Evolutionary conservation across 1,140 invertebrate species (phyloP).

Genomic region (Psilanteris sp.): DNA sequence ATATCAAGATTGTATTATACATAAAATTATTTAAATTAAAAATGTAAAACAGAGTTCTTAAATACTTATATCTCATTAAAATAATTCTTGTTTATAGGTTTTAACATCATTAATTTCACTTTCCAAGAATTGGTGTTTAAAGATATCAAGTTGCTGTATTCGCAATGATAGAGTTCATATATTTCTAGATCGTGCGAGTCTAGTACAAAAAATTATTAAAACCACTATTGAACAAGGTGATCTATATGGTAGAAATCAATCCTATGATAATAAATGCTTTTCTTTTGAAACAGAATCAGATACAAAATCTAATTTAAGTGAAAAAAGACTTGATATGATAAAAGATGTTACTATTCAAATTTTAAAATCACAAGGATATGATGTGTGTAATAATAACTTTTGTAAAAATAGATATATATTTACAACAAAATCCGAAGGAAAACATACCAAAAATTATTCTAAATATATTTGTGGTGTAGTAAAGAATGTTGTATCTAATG

Average conservation of each 20-base stretch:
- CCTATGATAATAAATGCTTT: conserved; percentile 29
- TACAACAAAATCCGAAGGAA: conserved; percentile 76
- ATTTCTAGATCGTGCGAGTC: conserved; percentile 64
- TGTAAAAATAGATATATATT: conserved; percentile 71
- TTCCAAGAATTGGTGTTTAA: conserved; percentile 65
- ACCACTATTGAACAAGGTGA: conserved; percentile 31
- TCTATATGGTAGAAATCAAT: conserved; percentile 61
- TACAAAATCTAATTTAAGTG: conserved; percentile 69
- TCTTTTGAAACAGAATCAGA: conserved; percentile 61
- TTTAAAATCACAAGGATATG: conserved; percentile 68
- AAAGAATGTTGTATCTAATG: conserved; percentile 75
- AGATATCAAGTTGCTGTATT: conserved; percentile 60
- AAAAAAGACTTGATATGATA: conserved; percentile 72
- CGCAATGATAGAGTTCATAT: conserved; percentile 64
- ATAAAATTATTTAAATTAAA: no score
- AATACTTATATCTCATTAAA: no score
- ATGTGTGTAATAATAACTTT: conserved; percentile 43
- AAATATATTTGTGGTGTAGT: conserved; percentile 79
- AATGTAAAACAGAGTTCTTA: no score
- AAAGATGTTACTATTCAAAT: conserved; percentile 72
- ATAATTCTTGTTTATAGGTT: conserved; percentile 56
- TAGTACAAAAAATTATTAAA: conserved; percentile 60
- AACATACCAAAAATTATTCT: conserved; percentile 52
- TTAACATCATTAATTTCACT: conserved; percentile 50
- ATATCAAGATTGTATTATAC: no score